Percentiles rank a stretch among this genome's conserved stretches.
phyloP scores from a whole-genome alignment of 2,888 invertebrate species.

The Ptychoptera contaminata region DNA sequence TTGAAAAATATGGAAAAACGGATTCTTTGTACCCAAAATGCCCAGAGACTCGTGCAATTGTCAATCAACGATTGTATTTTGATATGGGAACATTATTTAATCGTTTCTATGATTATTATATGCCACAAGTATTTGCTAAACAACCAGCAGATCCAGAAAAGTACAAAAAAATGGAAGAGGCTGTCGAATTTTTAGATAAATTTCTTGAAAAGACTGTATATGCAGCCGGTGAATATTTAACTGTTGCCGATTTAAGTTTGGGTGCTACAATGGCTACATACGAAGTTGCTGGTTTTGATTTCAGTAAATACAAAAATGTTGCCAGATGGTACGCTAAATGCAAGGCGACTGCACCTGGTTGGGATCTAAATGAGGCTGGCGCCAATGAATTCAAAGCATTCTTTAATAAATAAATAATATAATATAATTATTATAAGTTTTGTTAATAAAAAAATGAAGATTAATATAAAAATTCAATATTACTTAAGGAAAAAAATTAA shows the following conservation, averaged over 20 bases:
- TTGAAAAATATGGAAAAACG: slow-evolving; percentile 63
- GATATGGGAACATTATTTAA: slow-evolving; percentile 61
- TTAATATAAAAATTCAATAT: no score
- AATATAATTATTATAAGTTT: background rate
- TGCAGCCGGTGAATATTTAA: slow-evolving; percentile 56
- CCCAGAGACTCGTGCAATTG: slow-evolving; percentile 54
- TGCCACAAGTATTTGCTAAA: slow-evolving; percentile 44
- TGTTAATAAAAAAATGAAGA: no score
- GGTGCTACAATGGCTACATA: slow-evolving; percentile 51
- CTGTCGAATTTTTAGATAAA: slow-evolving; percentile 48
- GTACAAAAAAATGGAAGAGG: slow-evolving; percentile 48
- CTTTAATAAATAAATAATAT: slow-evolving; percentile 1
- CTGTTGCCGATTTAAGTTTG: slow-evolving; percentile 61
- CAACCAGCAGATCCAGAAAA: slow-evolving; percentile 49
- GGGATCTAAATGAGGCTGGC: slow-evolving; percentile 41
- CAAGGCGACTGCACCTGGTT: slow-evolving; percentile 42
- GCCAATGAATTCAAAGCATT: slow-evolving; percentile 38
- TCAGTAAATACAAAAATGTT: slow-evolving; percentile 52
- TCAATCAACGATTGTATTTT: slow-evolving; percentile 67
- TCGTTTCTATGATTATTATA: slow-evolving; percentile 52
- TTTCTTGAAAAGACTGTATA: slow-evolving; percentile 55
- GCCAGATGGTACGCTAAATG: slow-evolving; percentile 44
- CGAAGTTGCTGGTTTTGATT: slow-evolving; percentile 48
- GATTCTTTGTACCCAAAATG: slow-evolving; percentile 60
- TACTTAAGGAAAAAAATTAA: no score